Evolutionary conservation across 1,140 invertebrate species (phyloP), one percentile per base, ranked within the genome.

Genomic region (Tetramorium simillimum): DNA sequence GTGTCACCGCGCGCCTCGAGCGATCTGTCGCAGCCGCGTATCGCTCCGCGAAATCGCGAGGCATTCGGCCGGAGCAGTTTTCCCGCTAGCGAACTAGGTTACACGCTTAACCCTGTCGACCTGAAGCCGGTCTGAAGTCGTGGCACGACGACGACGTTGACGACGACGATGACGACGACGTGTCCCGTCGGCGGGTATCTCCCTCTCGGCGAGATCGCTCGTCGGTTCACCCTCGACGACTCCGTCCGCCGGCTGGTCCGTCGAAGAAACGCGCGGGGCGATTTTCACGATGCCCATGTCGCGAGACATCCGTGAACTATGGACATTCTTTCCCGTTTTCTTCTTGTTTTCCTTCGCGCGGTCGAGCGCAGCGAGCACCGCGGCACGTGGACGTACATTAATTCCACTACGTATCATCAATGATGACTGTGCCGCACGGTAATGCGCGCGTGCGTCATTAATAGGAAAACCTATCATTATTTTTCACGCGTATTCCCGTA

Each of bases 1-100:
- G 67, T 88, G 87, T 81, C 87, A 88, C 75, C 75, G 18, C 21
- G 53, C 40, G 87, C 76, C 87, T 81, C 75, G 51, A 88, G 87
- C 87, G 46, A 86, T 81, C 86, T 69, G 85, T 73, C 53, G 46
- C 67, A 72, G 65, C 58, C 37, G 67, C 53, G 63, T 77, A 72
- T 86, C 75, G 58, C 65, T 56, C 49, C 51, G 51, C 40, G 80
- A 82, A 28, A 73, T 72, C 40, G 51, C 9, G 24, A 60, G 40
- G 49, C 60, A 14, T 60, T 24, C 18, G 1, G 18, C 43, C 24
- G 28, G 28, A 12, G 46, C 0, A 9, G 2, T 56, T 62, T 37
- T 62, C 33, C 37, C 58, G 24, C 2, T 14, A n/a, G n/a, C 56
- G 6, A 62, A 77, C 75, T 62, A 49, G 60, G 28, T 78, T 63